A percentile compares a stretch with the other conserved stretches of the same genome.
Evolutionary conservation across 2,888 invertebrate species (phyloP).

Genomic region (Balanococcus diminutus): DNA sequence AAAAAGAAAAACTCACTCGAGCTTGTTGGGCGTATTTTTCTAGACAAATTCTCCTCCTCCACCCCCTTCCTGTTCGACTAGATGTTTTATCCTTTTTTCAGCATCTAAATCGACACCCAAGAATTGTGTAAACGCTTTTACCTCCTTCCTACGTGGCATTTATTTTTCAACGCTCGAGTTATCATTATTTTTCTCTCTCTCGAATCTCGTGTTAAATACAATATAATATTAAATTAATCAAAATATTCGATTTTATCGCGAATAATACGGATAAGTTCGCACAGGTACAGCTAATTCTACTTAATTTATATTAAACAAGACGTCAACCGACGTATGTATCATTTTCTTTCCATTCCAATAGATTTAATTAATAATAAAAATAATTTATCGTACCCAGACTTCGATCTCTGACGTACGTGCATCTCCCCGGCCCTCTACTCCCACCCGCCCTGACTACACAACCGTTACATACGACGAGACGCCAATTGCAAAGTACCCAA

Average conservation of each 20-base stretch:
- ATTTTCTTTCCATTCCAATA: background rate
- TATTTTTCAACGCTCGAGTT: background rate
- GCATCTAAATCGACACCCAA: too few species aligned
- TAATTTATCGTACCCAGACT: background rate
- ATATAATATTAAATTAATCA: background rate
- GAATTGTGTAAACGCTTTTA: too few species aligned
- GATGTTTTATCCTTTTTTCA: too few species aligned
- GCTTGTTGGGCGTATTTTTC: too few species aligned
- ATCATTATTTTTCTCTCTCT: background rate
- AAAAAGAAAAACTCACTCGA: too few species aligned
- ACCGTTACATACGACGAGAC: background rate
- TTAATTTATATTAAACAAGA: background rate
- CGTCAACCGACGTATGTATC: background rate
- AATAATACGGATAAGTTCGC: background rate
- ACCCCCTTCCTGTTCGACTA: too few species aligned
- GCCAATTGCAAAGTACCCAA: background rate
- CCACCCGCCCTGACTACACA: background rate
- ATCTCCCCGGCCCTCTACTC: background rate
- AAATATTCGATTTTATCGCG: background rate
- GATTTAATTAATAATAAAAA: background rate
- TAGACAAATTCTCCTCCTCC: too few species aligned
- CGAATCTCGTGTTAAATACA: background rate
- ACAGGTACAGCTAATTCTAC: background rate
- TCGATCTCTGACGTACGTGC: background rate
- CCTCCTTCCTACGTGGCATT: background rate